Conservation (phyloP, 2,797 vertebrate species). For the Otus scops region DNA sequence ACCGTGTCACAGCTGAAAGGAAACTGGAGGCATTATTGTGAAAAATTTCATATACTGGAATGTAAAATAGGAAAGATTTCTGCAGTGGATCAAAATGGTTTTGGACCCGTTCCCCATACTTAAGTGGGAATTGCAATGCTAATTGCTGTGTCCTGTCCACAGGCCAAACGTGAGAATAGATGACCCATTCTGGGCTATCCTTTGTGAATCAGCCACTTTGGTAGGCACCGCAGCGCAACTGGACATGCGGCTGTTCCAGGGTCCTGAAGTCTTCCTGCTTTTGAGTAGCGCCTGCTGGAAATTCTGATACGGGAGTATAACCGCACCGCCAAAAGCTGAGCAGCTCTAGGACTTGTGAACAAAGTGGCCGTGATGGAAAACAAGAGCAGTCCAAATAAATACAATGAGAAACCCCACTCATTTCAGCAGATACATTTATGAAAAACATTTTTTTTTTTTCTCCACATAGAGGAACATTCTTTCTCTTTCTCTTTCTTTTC, state of each 20-base stretch:
- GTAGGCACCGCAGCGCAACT: neutral
- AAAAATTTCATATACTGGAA: neutral
- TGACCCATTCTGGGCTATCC: neutral
- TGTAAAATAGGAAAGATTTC: neutral
- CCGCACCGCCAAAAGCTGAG: neutral
- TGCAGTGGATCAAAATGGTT: neutral
- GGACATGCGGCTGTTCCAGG: too few relatives aligned
- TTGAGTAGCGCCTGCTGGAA: neutral
- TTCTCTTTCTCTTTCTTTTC: slow-evolving; percentile 1
- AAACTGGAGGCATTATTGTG: accelerated
- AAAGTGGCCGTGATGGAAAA: neutral
- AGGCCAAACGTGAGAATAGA: neutral
- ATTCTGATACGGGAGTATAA: neutral
- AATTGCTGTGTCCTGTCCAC: neutral
- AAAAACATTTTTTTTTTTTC: neutral
- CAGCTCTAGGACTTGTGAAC: neutral
- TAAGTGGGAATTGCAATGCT: neutral
- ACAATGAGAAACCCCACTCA: neutral
- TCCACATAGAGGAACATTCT: neutral
- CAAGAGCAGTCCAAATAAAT: neutral
- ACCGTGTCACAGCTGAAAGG: neutral
- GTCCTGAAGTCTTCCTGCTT: neutral
- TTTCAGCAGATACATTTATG: neutral
- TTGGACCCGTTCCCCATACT: neutral
- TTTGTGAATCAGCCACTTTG: neutral